phyloP scores from a whole-genome alignment of 2,888 invertebrate genomes.

The Ennomos quercinarius region DNA sequence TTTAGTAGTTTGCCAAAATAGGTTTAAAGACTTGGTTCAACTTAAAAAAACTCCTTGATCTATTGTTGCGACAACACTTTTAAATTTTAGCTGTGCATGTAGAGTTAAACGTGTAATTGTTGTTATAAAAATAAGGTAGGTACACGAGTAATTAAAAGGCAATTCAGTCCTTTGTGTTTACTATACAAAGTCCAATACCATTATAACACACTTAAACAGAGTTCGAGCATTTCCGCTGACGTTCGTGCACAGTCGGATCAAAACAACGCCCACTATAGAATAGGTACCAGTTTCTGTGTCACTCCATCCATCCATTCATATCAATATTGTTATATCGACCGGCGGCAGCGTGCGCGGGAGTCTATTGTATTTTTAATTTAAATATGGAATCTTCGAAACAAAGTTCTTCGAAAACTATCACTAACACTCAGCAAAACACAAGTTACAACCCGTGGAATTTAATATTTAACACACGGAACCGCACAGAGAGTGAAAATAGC shows the following conservation, averaged over 20 bases:
- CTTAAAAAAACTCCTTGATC: conserved; percentile 1
- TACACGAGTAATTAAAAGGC: conserved; percentile 37
- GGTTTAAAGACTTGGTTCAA: not conserved
- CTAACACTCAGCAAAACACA: conserved; percentile 53
- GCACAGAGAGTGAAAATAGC: conserved; percentile 78
- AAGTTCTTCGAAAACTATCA: conserved; percentile 54
- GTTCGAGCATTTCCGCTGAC: conserved; percentile 66
- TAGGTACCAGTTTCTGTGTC: conserved; percentile 37
- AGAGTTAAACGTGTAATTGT: not conserved
- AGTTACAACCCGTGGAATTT: conserved; percentile 77
- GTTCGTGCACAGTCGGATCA: conserved; percentile 70
- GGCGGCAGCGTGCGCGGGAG: conserved; percentile 61
- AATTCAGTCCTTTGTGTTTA: conserved; percentile 44
- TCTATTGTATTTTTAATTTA: conserved; percentile 32
- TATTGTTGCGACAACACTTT: not conserved
- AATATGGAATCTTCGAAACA: conserved; percentile 72
- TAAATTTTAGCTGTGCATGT: conserved; percentile 5
- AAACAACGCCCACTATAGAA: conserved; percentile 60
- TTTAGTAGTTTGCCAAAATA: not conserved
- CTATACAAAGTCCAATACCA: conserved; percentile 60
- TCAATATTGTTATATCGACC: conserved; percentile 63
- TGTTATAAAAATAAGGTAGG: conserved; percentile 7
- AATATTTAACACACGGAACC: conserved; percentile 68
- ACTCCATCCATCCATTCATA: conserved; percentile 46
- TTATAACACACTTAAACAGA: conserved; percentile 55